Conservation (phyloP, 2,797 vertebrate species). For the Bryconaethiops microstoma region DNA sequence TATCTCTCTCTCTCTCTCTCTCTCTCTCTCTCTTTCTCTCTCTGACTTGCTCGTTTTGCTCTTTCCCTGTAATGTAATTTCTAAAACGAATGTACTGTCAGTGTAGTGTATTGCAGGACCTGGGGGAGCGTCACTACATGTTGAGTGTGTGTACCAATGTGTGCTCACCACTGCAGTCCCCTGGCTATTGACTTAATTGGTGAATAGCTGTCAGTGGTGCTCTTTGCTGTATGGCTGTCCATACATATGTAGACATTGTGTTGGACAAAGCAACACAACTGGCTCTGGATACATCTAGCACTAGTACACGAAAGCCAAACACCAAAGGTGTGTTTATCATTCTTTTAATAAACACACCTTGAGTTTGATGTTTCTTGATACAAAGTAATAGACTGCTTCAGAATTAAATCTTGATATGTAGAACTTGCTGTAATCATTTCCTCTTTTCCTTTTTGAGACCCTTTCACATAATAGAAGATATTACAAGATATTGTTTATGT, state of each 20-base stretch:
- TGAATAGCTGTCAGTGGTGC: conserved; percentile 40
- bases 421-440: not conserved
- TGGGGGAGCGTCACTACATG: conserved; percentile 18
- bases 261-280: conserved; percentile 15
- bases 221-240: conserved; percentile 9
- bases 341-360: not conserved
- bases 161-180: conserved; percentile 41
- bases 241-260: not conserved
- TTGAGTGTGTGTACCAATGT: conserved; percentile 25
- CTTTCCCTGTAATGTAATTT: conserved; percentile 37
- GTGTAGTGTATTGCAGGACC: conserved; percentile 11
- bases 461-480: not conserved
- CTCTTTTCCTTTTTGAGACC: not conserved
- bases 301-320: not conserved
- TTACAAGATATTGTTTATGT: too few relatives aligned
- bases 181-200: conserved; percentile 45
- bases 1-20: conserved; percentile 3
- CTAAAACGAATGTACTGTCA: conserved; percentile 21
- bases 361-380: too few relatives aligned
- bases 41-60: not conserved
- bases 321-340: not conserved
- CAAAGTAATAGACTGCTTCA: not conserved
- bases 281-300: not conserved
- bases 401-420: not conserved
- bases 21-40: not conserved